A percentile compares a stretch with the other conserved stretches of the same genome.
phyloP scores from a whole-genome alignment of 2,888 invertebrate genomes.

The Parnassius smintheus region DNA sequence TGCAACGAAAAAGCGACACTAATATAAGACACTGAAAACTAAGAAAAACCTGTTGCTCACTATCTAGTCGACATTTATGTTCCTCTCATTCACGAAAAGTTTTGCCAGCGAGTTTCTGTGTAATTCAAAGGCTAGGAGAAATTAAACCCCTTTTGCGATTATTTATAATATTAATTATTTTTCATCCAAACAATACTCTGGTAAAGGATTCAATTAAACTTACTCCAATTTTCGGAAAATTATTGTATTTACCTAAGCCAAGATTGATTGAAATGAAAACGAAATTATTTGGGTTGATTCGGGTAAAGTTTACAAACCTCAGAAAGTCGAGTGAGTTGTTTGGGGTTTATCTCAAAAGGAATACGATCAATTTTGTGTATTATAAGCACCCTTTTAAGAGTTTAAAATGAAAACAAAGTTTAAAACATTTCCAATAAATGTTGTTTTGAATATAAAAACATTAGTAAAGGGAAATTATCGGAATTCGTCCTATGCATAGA shows the following conservation, averaged over 20 bases:
- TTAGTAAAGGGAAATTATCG: not conserved
- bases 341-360: constrained; percentile 13
- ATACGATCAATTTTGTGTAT: constrained; percentile 2
- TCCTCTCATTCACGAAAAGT: too few relatives aligned
- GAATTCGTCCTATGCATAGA: not conserved
- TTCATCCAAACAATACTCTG: constrained; percentile 1
- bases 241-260: constrained; percentile 11
- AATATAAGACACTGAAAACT: too few relatives aligned
- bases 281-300: constrained; percentile 15
- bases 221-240: constrained; percentile 1
- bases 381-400: not conserved
- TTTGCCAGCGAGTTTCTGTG: too few relatives aligned
- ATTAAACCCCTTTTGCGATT: too few relatives aligned
- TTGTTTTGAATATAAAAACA: not conserved
- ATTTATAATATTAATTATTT: too few relatives aligned
- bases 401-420: too few relatives aligned
- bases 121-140: too few relatives aligned
- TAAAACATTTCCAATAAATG: too few relatives aligned
- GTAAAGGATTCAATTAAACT: constrained; percentile 8
- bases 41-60: too few relatives aligned
- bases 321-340: constrained; percentile 5
- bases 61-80: too few relatives aligned
- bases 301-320: constrained; percentile 11
- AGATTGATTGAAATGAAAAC: constrained; percentile 13
- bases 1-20: too few relatives aligned